Evolutionary conservation across 37 sponge, comb jelly and placozoan genomes (phyloP).

Genomic region (Diacarnus erythraeanus): DNA sequence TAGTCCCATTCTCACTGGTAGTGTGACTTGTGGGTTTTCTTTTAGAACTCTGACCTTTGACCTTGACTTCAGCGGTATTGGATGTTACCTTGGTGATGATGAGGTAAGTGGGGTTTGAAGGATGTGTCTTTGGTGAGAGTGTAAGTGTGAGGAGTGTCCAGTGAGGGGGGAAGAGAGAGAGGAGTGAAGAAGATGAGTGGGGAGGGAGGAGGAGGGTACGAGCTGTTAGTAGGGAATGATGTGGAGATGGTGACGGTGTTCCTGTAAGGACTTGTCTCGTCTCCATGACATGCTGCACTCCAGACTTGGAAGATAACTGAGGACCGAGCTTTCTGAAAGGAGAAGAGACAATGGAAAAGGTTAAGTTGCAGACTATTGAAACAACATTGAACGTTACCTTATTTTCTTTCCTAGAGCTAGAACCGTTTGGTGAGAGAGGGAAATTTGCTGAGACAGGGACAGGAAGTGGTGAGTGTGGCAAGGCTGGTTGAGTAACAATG

Average conservation of each 20-base stretch:
- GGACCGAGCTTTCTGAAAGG: neutral
- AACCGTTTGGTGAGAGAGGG: conserved; percentile 32
- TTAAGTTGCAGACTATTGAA: neutral
- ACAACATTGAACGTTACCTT: neutral
- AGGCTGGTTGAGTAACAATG: neutral
- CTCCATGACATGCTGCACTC: neutral
- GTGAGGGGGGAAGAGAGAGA: conserved; percentile 25
- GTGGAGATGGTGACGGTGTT: neutral
- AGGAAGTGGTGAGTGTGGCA: conserved; percentile 34
- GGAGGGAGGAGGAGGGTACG: conserved; percentile 16
- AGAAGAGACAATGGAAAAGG: neutral
- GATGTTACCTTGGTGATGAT: neutral
- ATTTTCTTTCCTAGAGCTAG: conserved; percentile 39
- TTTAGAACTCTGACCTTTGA: neutral
- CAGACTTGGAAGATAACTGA: neutral
- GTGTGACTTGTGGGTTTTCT: neutral
- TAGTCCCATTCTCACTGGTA: neutral
- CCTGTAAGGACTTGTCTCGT: neutral
- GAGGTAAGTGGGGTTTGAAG: neutral
- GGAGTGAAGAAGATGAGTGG: conserved; percentile 16
- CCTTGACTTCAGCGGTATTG: no score
- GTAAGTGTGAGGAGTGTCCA: conserved; percentile 33
- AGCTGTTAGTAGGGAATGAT: neutral
- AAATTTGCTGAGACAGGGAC: neutral
- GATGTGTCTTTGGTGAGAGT: conserved; percentile 28